phyloP scores from a whole-genome alignment of 2,797 vertebrate species.

The Enteromius argenteus region DNA sequence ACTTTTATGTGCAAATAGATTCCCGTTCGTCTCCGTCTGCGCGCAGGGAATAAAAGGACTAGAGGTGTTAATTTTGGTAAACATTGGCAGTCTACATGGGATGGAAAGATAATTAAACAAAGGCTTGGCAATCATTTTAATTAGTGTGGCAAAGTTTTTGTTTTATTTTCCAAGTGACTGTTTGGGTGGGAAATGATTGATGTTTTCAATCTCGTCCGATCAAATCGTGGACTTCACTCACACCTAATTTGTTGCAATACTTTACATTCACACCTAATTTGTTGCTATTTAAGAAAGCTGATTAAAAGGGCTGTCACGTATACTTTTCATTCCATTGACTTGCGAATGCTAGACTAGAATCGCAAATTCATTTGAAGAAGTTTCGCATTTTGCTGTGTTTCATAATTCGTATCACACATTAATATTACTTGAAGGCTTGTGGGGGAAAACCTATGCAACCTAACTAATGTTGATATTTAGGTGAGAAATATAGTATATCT shows the following conservation, averaged over 20 bases:
- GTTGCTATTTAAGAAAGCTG: not conserved
- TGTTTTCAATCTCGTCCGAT: constrained; percentile 14
- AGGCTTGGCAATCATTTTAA: constrained; percentile 34
- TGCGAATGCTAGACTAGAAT: not conserved
- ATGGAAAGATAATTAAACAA: constrained; percentile 43
- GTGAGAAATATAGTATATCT: not conserved
- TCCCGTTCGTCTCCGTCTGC: not conserved
- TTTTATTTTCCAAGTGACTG: not conserved
- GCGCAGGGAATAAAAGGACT: constrained; percentile 22
- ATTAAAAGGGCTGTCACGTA: not conserved
- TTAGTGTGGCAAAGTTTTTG: constrained; percentile 8
- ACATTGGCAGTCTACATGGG: constrained; percentile 13
- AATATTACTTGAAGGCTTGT: not conserved
- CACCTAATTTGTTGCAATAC: not conserved
- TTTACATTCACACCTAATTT: constrained; percentile 2
- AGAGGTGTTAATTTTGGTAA: constrained; percentile 36
- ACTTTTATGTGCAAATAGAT: constrained; percentile 54
- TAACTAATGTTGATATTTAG: not conserved
- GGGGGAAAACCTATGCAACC: not conserved
- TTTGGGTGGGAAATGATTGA: constrained; percentile 23
- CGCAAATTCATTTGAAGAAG: not conserved
- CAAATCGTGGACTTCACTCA: constrained; percentile 13
- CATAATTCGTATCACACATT: not conserved
- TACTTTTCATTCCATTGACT: not conserved
- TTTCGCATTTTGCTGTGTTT: not conserved